Evolutionary conservation across 2,113 vertebrate genomes (phyloP).

Genomic region (Parus major): DNA sequence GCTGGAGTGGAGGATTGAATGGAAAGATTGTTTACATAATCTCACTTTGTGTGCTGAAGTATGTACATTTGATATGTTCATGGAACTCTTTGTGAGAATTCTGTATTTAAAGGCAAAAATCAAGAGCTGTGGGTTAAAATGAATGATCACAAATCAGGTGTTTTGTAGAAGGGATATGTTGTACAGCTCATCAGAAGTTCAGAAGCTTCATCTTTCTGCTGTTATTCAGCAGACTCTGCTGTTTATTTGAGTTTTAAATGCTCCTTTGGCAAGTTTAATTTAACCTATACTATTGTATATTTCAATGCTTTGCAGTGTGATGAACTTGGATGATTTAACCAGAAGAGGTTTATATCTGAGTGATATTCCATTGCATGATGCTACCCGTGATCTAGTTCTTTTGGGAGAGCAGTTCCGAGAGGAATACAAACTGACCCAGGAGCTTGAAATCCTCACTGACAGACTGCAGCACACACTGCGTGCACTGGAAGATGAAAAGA

Average conservation of each 20-base stretch:
- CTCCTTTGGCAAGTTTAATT: background rate
- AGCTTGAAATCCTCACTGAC: constrained; percentile 96
- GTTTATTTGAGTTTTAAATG: background rate
- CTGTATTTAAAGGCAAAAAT: background rate
- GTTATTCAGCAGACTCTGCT: background rate
- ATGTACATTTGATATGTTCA: background rate
- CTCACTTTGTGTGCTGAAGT: background rate
- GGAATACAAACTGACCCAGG: constrained; percentile 97
- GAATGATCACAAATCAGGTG: background rate
- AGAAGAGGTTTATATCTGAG: constrained; percentile 94
- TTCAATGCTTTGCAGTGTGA: constrained; percentile 80
- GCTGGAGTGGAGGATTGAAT: background rate
- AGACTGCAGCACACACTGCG: constrained; percentile 94
- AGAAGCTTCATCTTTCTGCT: background rate
- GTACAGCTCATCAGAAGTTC: background rate
- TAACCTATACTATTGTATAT: background rate
- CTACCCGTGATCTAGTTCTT: constrained; percentile 95
- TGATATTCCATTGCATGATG: constrained; percentile 96
- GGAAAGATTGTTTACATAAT: background rate
- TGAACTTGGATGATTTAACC: constrained; percentile 97
- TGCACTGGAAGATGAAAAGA: constrained; percentile 97
- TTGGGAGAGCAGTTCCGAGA: constrained; percentile 97
- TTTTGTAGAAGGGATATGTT: rapidly evolving
- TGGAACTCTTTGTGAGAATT: background rate
- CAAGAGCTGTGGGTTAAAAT: background rate